A percentile compares a stretch with the other conserved stretches of the same genome.
phyloP scores from a whole-genome alignment of 2,888 invertebrate genomes.

The Antheraea assamensis region DNA sequence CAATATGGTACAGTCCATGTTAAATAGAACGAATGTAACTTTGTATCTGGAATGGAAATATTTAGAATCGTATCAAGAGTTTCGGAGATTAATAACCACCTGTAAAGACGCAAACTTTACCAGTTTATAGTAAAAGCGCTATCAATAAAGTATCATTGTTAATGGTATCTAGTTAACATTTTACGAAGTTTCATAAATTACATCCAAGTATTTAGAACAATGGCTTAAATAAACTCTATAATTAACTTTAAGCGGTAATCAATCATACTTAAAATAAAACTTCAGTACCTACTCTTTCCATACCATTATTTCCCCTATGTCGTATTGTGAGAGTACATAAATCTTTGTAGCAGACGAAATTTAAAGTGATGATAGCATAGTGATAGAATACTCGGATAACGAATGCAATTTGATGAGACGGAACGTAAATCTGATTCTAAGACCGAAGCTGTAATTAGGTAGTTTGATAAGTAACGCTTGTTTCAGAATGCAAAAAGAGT shows the following conservation, averaged over 20 bases:
- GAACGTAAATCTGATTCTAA: not conserved
- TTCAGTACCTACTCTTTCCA: not conserved
- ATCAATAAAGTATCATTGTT: not conserved
- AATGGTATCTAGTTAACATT: not conserved
- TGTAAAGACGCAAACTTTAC: too few species aligned
- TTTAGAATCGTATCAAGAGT: too few species aligned
- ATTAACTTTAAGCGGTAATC: not conserved
- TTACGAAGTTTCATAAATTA: not conserved
- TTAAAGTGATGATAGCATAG: not conserved
- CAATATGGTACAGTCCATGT: not conserved
- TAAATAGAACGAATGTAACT: too few species aligned
- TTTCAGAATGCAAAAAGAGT: too few species aligned
- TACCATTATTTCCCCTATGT: not conserved
- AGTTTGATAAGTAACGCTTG: too few species aligned
- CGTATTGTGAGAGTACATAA: not conserved
- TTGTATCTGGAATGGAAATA: too few species aligned
- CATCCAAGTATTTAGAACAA: not conserved
- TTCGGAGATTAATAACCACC: too few species aligned
- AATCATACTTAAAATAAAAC: too few species aligned
- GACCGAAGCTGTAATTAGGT: too few species aligned
- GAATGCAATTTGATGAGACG: not conserved
- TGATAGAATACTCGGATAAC: not conserved
- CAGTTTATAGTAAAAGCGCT: not conserved
- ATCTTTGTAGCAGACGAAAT: not conserved
- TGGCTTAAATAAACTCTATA: not conserved